Evolutionary conservation across 2,797 vertebrate species (phyloP).

Genomic region (Betta splendens): DNA sequence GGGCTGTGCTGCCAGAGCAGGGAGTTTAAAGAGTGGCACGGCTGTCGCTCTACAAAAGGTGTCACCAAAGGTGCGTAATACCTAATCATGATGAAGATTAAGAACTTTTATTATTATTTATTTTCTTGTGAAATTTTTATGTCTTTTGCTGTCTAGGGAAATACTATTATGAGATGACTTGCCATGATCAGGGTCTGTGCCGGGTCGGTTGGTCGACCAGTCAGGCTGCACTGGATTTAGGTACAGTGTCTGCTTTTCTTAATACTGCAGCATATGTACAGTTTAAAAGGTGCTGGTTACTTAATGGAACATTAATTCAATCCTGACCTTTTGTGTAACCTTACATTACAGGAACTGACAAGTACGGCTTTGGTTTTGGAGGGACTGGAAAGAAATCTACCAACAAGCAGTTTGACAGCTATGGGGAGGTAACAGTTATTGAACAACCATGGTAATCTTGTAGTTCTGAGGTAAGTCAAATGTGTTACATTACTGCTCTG

Average conservation of each 20-base stretch:
- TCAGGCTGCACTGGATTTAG: conserved; percentile 93
- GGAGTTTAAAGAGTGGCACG: conserved; percentile 98
- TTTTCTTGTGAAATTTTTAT: background rate
- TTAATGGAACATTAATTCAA: background rate
- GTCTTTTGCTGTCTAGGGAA: conserved; percentile 79
- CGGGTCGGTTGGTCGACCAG: conserved; percentile 93
- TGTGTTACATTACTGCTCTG: background rate
- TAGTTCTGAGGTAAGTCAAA: background rate
- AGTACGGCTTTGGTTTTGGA: conserved; percentile 95
- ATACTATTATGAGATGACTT: conserved; percentile 93
- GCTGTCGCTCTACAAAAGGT: conserved; percentile 92
- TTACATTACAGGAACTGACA: conserved; percentile 87
- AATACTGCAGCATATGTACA: background rate
- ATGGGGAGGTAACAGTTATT: conserved; percentile 88
- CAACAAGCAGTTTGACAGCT: conserved; percentile 99
- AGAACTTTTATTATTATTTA: background rate
- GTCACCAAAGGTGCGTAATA: conserved; percentile 88
- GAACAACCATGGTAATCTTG: background rate
- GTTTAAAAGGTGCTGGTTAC: background rate
- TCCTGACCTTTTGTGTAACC: background rate
- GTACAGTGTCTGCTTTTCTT: conserved; percentile 69
- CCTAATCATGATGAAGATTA: background rate
- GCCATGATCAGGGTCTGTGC: conserved; percentile 96
- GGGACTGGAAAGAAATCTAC: conserved; percentile 98
- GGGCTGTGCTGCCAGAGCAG: conserved; percentile 97